Percentiles rank a stretch among this genome's conserved stretches.
Evolutionary conservation across 2,797 vertebrate species (phyloP).

Genomic region (Catamblyrhynchus diadema): DNA sequence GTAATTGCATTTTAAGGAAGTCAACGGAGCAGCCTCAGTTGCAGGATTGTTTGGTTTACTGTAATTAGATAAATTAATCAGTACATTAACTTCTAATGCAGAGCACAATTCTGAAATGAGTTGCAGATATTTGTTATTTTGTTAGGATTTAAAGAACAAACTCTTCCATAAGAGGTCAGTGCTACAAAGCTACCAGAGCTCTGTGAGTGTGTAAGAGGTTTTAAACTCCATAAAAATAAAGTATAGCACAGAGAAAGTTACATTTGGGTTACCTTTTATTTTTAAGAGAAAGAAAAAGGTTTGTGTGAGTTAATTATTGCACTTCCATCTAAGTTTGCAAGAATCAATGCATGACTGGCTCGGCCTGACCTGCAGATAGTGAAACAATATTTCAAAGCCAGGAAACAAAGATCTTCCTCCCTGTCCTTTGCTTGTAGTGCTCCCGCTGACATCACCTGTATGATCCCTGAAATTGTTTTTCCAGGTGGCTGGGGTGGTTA

Average conservation of each 20-base stretch:
- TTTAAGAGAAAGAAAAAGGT: not conserved
- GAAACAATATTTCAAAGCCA: not conserved
- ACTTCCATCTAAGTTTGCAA: not conserved
- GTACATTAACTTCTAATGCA: conserved; percentile 69
- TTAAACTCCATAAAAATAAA: not conserved
- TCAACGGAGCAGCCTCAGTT: conserved; percentile 16
- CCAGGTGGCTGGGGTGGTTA: not conserved
- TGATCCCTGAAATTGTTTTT: not conserved
- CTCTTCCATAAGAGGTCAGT: not conserved
- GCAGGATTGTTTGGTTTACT: conserved; percentile 73
- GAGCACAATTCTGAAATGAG: conserved; percentile 40
- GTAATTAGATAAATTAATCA: conserved; percentile 83
- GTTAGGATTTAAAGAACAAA: not conserved
- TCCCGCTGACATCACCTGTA: not conserved
- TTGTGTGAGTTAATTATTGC: not conserved
- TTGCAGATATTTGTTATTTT: not conserved
- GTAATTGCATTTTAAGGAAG: conserved; percentile 41
- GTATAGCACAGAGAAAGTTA: not conserved
- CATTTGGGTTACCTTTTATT: not conserved
- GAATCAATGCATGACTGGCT: not conserved
- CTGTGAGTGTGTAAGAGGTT: not conserved
- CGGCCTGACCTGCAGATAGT: not conserved
- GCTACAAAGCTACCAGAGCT: not conserved
- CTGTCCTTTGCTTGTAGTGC: not conserved
- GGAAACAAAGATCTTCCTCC: not conserved